Conservation (phyloP, 1,140 invertebrate genomes). For the Hirudo medicinalis region DNA sequence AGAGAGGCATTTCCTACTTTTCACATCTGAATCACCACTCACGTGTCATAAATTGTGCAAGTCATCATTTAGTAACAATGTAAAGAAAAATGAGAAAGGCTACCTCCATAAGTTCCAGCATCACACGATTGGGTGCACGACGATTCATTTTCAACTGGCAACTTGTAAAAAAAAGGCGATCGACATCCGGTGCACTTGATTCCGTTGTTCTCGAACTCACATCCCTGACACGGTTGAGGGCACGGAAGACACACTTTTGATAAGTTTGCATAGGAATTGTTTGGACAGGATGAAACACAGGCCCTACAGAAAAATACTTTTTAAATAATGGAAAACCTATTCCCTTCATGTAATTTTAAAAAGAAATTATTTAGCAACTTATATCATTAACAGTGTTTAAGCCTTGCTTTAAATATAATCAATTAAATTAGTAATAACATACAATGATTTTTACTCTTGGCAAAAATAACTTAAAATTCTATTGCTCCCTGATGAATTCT, state of each 20-base stretch:
- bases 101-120: not conserved
- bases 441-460: too few species aligned
- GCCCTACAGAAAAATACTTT: constrained; percentile 11
- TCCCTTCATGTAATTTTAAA: too few species aligned
- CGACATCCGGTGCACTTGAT: too few species aligned
- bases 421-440: too few species aligned
- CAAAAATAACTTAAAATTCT: too few species aligned
- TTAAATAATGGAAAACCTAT: too few species aligned
- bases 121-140: constrained; percentile 3
- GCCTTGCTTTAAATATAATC: too few species aligned
- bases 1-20: not conserved
- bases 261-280: constrained; percentile 5
- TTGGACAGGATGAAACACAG: constrained; percentile 18
- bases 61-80: too few species aligned
- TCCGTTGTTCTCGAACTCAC: not conserved
- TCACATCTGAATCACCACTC: not conserved
- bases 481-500: too few species aligned
- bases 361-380: too few species aligned
- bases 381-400: too few species aligned
- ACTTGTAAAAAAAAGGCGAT: not conserved
- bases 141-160: not conserved
- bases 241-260: constrained; percentile 8
- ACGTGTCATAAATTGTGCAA: too few species aligned
- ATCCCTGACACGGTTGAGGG: constrained; percentile 2
- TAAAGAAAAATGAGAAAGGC: not conserved